Percentiles rank a stretch among this genome's conserved stretches.
Evolutionary conservation across 2,113 vertebrate genomes (phyloP).

Genomic region (Larimichthys polyactis): DNA sequence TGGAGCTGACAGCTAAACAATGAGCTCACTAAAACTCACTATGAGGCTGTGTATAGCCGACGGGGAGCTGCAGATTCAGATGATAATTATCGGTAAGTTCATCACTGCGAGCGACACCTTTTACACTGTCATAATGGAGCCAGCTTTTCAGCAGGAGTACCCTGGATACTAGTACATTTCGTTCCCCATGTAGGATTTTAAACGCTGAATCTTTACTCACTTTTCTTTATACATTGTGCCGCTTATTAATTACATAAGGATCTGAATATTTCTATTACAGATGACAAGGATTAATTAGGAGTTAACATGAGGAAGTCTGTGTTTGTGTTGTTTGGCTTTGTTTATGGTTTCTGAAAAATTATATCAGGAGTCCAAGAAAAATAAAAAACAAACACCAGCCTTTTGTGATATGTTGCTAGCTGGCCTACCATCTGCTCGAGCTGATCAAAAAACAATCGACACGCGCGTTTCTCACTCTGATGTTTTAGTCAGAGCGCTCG

Average conservation of each 20-base stretch:
- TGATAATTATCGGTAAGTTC: background rate
- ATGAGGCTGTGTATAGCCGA: background rate
- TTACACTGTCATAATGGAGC: background rate
- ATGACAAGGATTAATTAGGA: conserved; percentile 31
- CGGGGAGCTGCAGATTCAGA: background rate
- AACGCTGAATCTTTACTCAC: background rate
- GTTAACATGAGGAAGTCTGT: background rate
- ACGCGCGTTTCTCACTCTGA: conserved; percentile 50
- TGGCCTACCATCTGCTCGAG: conserved; percentile 49
- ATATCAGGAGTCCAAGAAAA: conserved; percentile 16
- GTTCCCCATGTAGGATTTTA: background rate
- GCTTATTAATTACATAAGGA: background rate
- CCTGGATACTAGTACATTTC: background rate
- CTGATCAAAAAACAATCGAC: conserved; percentile 64
- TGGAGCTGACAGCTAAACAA: background rate
- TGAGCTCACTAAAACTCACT: background rate
- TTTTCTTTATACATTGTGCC: background rate
- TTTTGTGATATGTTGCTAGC: conserved; percentile 45
- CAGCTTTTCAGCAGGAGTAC: background rate
- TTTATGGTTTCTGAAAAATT: too few relatives aligned
- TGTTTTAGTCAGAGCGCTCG: conserved; percentile 53
- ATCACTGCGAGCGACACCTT: background rate
- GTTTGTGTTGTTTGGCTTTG: conserved; percentile 7
- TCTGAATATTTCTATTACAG: background rate
- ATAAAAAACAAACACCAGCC: conserved; percentile 15